These are phyloP conservation scores for Drosophila willistoni DNA, from an alignment of 1,140 invertebrate species.

Conservation along the genomic window DNA sequence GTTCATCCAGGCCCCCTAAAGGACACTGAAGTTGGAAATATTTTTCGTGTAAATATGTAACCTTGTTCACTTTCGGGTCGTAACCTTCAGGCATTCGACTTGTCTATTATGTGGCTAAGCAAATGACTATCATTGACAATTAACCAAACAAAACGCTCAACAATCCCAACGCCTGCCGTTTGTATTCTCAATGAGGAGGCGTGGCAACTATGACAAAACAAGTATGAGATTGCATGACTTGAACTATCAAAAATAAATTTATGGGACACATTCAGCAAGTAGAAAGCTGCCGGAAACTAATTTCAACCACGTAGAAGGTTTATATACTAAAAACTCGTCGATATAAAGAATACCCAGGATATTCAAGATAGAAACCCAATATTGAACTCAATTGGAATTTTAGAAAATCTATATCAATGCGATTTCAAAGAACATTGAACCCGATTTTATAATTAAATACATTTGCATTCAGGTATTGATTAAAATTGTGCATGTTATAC, in stretches of 20 bases:
- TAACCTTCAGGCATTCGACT: constrained; percentile 25
- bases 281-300: background rate
- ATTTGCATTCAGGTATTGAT: no score
- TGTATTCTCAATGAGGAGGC: constrained; percentile 17
- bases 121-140: constrained; percentile 55
- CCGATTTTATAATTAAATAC: no score
- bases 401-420: no score
- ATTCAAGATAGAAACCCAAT: no score
- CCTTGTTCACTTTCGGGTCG: constrained; percentile 42
- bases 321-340: no score
- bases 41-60: constrained; percentile 22
- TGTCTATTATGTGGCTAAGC: background rate
- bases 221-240: constrained; percentile 5
- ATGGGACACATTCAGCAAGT: background rate
- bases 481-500: no score
- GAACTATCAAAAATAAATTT: background rate
- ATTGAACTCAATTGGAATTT: no score
- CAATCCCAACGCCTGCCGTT: constrained; percentile 4
- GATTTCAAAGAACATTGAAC: no score
- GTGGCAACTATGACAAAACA: background rate
- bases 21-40: constrained; percentile 46
- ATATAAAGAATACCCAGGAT: no score
- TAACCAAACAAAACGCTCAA: constrained; percentile 26
- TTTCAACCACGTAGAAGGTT: background rate
- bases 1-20: background rate